These are phyloP conservation scores for Alloplasta piceator DNA, from an alignment of 2,888 invertebrate genomes.

Conservation along the genomic window DNA sequence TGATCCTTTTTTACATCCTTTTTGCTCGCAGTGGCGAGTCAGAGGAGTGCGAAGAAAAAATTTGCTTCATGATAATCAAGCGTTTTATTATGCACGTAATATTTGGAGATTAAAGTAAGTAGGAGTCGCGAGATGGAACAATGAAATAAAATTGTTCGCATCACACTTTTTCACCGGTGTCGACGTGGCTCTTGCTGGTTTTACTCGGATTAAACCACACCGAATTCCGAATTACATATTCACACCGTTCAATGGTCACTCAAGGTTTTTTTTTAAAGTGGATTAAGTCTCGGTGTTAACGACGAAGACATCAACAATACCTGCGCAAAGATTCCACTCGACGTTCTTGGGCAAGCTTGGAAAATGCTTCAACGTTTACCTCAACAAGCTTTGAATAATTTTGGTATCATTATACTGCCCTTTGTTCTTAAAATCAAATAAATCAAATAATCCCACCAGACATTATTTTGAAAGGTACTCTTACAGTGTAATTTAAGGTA, in stretches of 20 bases:
- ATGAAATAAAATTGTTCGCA: slow-evolving; percentile 49
- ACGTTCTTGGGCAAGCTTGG: slow-evolving; percentile 1
- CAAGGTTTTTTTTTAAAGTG: slow-evolving; percentile 28
- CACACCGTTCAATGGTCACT: slow-evolving; percentile 45
- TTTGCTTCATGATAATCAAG: slow-evolving; percentile 28
- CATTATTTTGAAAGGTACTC: no score
- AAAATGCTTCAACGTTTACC: neutral
- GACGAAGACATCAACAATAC: slow-evolving; percentile 19
- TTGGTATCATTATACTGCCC: no score
- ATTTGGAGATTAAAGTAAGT: slow-evolving; percentile 33
- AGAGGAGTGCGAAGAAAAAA: slow-evolving; percentile 12
- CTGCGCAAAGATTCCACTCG: slow-evolving; percentile 6
- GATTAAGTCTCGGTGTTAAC: slow-evolving; percentile 28
- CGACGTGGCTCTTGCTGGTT: slow-evolving; percentile 20
- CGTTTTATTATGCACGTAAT: slow-evolving; percentile 48
- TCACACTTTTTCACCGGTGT: neutral
- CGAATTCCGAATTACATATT: slow-evolving; percentile 50
- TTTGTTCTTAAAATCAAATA: no score
- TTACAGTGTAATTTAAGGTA: no score
- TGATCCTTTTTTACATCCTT: neutral
- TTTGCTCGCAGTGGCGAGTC: neutral
- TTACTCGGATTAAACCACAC: slow-evolving; percentile 48
- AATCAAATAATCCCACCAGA: no score
- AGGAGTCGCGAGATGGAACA: slow-evolving; percentile 28
- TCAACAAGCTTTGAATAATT: no score